Evolutionary conservation across 2,113 vertebrate genomes (phyloP), one percentile per base, ranked within the genome.

Genomic region (Pao palembangensis): DNA sequence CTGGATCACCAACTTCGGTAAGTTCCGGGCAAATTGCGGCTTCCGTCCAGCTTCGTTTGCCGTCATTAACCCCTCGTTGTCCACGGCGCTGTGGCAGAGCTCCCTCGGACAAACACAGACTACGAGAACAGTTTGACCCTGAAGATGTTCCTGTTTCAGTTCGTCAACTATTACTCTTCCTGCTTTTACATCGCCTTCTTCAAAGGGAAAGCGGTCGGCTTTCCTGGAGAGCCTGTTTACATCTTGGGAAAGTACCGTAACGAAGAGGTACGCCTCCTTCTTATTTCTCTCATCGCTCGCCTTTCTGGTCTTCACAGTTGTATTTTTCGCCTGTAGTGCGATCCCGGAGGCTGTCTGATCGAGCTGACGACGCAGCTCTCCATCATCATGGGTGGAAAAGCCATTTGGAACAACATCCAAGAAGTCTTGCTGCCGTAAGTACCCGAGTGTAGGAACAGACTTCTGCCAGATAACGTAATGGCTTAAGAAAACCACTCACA

Each of bases 101-200:
- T 98, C 57, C 95, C 94, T 20, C 93, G 95, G 79, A 98, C 96
- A 51, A 93, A 90, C 85, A 94, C 93, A 0, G 94, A 97, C 54
- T 98, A 97, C 67, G 96, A 98, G 84, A 96, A 98, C 81, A 97
- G 95, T 76, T 69, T 98, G 54, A 98, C 96, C 17, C 90, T 93
- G 86, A 98, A 98, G 92, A 98, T 97, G 94, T 98, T 98, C 85
- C 88, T 97, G 63, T 97, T 98, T 82, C 95, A 97, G 65, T 98
- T 98, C 50, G 95, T 96, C 85, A 97, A 98, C 88, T 98, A 98
- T 69, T 98, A 97, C 78, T 97, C 96, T 19, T 97, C 94, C 0
- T 98, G 96, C 62, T 96, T 98, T 90, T 98, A 98, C 78, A 96
- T 98, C 55, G 96, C 95, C 2, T 98, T 98, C 62, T 93, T 92